Percentiles rank a stretch among this genome's conserved stretches.
Evolutionary conservation across 2,797 vertebrate species (phyloP).

Genomic region (Choloepus didactylus): DNA sequence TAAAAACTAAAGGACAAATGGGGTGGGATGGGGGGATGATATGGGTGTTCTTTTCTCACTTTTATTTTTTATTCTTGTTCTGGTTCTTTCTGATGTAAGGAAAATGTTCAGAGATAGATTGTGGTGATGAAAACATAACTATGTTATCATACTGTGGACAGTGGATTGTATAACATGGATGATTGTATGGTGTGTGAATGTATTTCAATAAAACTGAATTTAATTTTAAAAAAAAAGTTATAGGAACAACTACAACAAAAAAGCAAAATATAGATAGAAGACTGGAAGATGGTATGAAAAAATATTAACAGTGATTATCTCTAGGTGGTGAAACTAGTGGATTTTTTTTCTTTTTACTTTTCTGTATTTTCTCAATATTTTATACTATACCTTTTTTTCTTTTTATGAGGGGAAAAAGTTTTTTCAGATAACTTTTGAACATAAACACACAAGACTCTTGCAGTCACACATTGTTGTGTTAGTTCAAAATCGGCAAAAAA

Average conservation of each 20-base stretch:
- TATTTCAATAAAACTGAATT: too few relatives aligned
- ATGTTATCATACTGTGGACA: too few relatives aligned
- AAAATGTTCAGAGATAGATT: too few relatives aligned
- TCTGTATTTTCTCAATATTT: constrained; percentile 36
- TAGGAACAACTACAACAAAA: constrained; percentile 15
- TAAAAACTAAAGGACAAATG: too few relatives aligned
- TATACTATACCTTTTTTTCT: background rate
- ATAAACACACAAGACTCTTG: constrained; percentile 19
- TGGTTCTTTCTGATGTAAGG: too few relatives aligned
- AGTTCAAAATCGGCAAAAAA: constrained; percentile 37
- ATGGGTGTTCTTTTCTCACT: too few relatives aligned
- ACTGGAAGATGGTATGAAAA: constrained; percentile 42
- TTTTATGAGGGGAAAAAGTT: constrained; percentile 42
- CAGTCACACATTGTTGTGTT: background rate
- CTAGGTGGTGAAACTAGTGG: background rate
- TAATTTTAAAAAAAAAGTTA: constrained; percentile 45
- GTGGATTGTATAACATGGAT: too few relatives aligned
- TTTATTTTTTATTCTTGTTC: too few relatives aligned
- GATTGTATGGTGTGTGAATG: too few relatives aligned
- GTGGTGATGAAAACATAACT: too few relatives aligned
- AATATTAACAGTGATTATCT: constrained; percentile 65
- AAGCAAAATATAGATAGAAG: constrained; percentile 12
- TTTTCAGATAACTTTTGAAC: constrained; percentile 45
- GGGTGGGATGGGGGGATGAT: too few relatives aligned
- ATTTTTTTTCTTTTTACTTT: constrained; percentile 55